phyloP scores from a whole-genome alignment of 2,797 vertebrate species.

The Clarias pachynema region DNA sequence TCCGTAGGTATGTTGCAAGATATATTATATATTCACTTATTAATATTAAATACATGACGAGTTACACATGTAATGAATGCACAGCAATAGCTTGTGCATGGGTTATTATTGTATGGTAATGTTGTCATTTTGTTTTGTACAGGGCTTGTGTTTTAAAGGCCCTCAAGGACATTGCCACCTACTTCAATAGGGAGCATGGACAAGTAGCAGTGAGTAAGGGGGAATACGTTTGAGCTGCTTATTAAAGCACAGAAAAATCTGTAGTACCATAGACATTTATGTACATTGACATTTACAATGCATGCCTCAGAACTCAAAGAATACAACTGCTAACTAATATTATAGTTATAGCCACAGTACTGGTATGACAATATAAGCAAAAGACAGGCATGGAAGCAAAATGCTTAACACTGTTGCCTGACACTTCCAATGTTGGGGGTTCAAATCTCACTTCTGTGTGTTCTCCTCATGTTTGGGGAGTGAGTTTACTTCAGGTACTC shows the following conservation, averaged over 20 bases:
- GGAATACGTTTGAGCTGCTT: constrained; percentile 9
- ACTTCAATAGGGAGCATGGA: constrained; percentile 81
- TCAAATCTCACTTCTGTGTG: too few species aligned
- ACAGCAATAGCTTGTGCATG: background rate
- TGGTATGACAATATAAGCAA: background rate
- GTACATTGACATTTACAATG: background rate
- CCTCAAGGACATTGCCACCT: constrained; percentile 81
- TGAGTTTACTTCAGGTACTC: too few species aligned
- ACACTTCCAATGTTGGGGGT: too few species aligned
- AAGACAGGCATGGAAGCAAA: too few species aligned
- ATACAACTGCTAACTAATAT: background rate
- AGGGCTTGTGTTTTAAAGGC: constrained; percentile 87
- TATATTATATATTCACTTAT: background rate
- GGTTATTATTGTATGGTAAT: constrained; percentile 14
- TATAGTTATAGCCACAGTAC: background rate
- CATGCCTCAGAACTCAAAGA: background rate
- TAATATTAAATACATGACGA: background rate
- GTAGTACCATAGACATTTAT: background rate
- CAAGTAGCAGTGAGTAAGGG: constrained; percentile 85
- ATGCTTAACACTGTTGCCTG: too few species aligned
- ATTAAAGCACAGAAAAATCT: background rate
- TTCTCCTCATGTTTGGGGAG: too few species aligned
- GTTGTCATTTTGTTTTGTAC: constrained; percentile 35
- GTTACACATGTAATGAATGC: background rate
- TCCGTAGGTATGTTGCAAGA: constrained; percentile 78